phyloP scores from a whole-genome alignment of 2,888 invertebrate species.

The Mesoligia furuncula region DNA sequence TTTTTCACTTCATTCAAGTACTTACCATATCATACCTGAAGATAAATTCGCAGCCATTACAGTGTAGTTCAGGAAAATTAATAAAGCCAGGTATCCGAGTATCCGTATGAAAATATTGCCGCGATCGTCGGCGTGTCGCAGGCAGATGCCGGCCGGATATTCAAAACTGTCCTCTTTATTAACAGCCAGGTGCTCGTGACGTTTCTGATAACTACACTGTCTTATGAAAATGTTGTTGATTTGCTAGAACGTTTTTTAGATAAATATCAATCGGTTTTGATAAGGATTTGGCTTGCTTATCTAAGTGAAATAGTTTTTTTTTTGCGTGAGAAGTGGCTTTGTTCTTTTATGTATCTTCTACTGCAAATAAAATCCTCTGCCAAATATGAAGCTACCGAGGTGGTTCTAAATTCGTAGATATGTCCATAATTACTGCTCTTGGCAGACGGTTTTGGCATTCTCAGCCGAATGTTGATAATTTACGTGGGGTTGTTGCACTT shows the following conservation, averaged over 20 bases:
- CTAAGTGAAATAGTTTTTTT: no score
- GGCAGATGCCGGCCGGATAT: slow-evolving; percentile 72
- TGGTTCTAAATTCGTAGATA: slow-evolving; percentile 37
- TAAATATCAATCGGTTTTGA: slow-evolving; percentile 19
- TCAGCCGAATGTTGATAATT: slow-evolving; percentile 28
- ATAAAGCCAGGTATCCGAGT: slow-evolving; percentile 46
- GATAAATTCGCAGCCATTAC: slow-evolving; percentile 42
- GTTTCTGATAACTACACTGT: slow-evolving; percentile 59
- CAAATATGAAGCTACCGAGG: slow-evolving; percentile 34
- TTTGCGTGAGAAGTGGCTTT: neutral
- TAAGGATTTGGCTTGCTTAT: neutral
- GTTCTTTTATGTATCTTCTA: neutral
- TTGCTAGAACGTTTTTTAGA: slow-evolving; percentile 25
- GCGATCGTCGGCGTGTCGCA: slow-evolving; percentile 61
- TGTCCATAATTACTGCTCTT: slow-evolving; percentile 44
- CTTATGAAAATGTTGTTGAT: slow-evolving; percentile 59
- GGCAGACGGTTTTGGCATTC: slow-evolving; percentile 50
- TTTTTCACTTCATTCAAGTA: neutral
- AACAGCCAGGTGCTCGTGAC: slow-evolving; percentile 72
- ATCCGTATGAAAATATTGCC: slow-evolving; percentile 59
- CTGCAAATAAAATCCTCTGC: slow-evolving; percentile 21
- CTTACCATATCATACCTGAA: neutral
- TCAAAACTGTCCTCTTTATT: slow-evolving; percentile 73
- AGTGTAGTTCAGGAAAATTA: slow-evolving; percentile 43
- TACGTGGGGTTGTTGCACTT: slow-evolving; percentile 12